phyloP scores from a whole-genome alignment of 2,797 vertebrate species.

The Mus spretus region DNA sequence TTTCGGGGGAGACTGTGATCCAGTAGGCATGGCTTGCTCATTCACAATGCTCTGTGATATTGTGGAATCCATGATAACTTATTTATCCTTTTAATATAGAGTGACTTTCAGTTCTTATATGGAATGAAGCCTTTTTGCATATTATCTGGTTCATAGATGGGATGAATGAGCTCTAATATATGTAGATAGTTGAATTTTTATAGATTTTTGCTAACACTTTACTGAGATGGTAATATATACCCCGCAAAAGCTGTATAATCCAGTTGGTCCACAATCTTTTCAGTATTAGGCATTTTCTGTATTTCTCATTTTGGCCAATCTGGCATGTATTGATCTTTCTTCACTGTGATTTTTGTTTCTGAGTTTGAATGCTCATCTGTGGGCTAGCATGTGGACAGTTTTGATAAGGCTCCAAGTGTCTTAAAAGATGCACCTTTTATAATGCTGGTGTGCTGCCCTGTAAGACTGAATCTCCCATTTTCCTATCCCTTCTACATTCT shows the following conservation, averaged over 20 bases:
- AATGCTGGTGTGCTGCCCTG: neutral
- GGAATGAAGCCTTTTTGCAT: neutral
- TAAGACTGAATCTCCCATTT: neutral
- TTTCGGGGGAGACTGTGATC: too few relatives aligned
- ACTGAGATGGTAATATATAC: neutral
- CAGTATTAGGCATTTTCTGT: neutral
- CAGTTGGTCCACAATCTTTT: neutral
- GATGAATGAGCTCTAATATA: neutral
- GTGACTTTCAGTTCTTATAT: neutral
- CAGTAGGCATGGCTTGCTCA: neutral
- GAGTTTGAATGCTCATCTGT: neutral
- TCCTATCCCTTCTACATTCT: neutral
- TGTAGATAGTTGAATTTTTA: neutral
- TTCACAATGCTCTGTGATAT: neutral
- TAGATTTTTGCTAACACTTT: neutral
- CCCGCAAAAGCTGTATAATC: neutral
- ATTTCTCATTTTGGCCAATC: conserved; percentile 18
- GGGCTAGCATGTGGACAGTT: neutral
- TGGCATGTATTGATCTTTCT: neutral
- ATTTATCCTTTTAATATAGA: neutral
- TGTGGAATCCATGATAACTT: neutral
- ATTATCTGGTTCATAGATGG: neutral
- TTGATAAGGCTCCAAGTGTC: neutral
- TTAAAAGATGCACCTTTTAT: neutral
- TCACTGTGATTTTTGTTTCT: neutral